phyloP scores from a whole-genome alignment of 2,113 vertebrate species.

The Amazona vittata region DNA sequence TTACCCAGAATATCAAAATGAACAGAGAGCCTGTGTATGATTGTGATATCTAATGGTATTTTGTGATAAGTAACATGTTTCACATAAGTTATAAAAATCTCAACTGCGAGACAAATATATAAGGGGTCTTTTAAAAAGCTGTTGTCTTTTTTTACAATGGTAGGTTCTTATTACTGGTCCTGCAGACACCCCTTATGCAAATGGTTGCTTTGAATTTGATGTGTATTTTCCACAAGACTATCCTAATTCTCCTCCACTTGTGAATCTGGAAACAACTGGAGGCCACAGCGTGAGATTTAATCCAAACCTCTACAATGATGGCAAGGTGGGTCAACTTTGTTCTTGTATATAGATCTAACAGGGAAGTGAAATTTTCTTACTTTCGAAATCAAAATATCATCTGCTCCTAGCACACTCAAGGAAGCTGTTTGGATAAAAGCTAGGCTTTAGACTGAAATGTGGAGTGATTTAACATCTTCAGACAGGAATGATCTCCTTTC shows the following conservation, averaged over 20 bases:
- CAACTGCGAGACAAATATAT: neutral
- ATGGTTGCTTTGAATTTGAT: slow-evolving; percentile 98
- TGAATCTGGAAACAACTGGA: slow-evolving; percentile 97
- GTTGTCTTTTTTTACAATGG: accelerated
- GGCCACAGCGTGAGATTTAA: slow-evolving; percentile 98
- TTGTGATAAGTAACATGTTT: neutral
- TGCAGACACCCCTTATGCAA: slow-evolving; percentile 95
- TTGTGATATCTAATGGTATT: neutral
- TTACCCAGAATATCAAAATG: neutral
- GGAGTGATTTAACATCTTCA: neutral
- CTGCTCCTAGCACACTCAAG: neutral
- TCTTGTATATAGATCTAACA: neutral
- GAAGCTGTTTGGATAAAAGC: neutral
- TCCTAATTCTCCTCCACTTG: slow-evolving; percentile 96
- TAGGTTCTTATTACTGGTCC: slow-evolving; percentile 98
- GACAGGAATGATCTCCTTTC: neutral
- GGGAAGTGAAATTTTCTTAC: neutral
- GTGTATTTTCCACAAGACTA: slow-evolving; percentile 99
- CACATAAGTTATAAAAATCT: neutral
- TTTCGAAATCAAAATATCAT: neutral
- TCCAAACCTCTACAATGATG: slow-evolving; percentile 99
- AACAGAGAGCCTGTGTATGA: neutral
- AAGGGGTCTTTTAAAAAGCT: neutral
- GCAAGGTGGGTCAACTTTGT: slow-evolving; percentile 82
- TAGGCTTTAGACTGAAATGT: neutral